Evolutionary conservation across 2,113 vertebrate species (phyloP), one percentile per base, ranked within the genome.

Genomic region (Parotia lawesii): DNA sequence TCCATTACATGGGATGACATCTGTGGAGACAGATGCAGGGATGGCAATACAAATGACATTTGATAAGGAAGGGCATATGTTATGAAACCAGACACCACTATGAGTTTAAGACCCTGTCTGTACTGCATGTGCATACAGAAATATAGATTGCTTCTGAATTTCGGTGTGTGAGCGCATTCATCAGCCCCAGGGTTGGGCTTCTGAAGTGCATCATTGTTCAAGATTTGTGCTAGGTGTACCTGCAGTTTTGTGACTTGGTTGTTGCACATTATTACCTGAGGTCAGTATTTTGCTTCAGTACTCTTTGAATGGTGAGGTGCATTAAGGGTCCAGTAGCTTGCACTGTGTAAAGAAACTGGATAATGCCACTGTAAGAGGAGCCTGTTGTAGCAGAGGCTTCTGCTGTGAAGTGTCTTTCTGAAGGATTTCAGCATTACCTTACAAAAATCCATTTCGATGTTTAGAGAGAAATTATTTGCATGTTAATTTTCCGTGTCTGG

Each of bases 1-100:
- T 96, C 83, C 86, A 93, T 96, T 97, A 96, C 94, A 94, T 91
- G 95, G 66, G 91, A 81, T 93, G 95, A 96, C 96, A 96, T 96
- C 96, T 96, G 96, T 82, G 84, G 91, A 96, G 89, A 75, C 96
- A 96, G 96, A 96, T 96, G 95, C 89, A 82, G 93, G 70, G 76
- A 96, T 89, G 70, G 89, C 95, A 94, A 93, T 92, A 94, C 89
- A 86, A 93, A 95, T 93, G 95, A 94, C 95, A 96, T 96, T 94
- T 95, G 94, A 95, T 96, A 95, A 92, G 94, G 82, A 93, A 96
- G 96, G 96, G 92, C 95, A 96, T 96, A 95, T 95, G 95, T 89
- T 96, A 92, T 85, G 94, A 92, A 96, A 94, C 83, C 94, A 95
- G 92, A 81, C 89, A 80, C 95, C 1, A 6, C 93, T 75, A 71